phyloP scores from a whole-genome alignment of 2,113 vertebrate species.

The Chiloscyllium plagiosum region DNA sequence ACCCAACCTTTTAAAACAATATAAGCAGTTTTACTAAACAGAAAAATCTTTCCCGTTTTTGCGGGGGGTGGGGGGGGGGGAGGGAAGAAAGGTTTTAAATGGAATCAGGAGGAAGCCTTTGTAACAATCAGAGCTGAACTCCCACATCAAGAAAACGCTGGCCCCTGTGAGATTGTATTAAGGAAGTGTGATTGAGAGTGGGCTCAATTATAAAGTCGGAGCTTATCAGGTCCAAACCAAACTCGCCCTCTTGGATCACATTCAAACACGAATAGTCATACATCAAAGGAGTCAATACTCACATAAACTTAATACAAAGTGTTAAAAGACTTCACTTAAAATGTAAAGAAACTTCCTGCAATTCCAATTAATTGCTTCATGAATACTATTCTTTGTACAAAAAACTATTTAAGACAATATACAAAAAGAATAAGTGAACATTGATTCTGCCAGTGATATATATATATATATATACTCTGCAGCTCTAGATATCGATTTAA shows the following conservation, averaged over 20 bases:
- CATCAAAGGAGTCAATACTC: conserved; percentile 17
- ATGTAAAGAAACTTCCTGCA: conserved; percentile 29
- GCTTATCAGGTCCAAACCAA: neutral
- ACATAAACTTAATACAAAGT: conserved; percentile 35
- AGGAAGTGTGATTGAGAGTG: neutral
- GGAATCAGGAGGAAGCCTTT: neutral
- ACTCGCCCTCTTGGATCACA: neutral
- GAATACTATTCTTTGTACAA: conserved; percentile 37
- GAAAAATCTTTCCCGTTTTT: conserved; percentile 3
- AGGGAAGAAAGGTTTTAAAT: neutral
- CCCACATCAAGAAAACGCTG: neutral
- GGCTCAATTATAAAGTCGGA: neutral
- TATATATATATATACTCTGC: conserved; percentile 13
- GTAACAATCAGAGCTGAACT: neutral
- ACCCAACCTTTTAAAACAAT: neutral
- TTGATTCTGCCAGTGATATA: neutral
- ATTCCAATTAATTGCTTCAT: conserved; percentile 31
- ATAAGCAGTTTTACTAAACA: neutral
- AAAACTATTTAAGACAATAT: conserved; percentile 27
- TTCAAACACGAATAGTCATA: neutral
- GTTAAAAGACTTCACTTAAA: conserved; percentile 37
- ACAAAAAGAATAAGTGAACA: conserved; percentile 36
- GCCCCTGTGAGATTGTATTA: neutral
- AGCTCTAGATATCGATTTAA: conserved; percentile 28
- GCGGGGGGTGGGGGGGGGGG: too few species aligned